phyloP scores from a whole-genome alignment of 2,113 vertebrate genomes.

The Brienomyrus longianalis region DNA sequence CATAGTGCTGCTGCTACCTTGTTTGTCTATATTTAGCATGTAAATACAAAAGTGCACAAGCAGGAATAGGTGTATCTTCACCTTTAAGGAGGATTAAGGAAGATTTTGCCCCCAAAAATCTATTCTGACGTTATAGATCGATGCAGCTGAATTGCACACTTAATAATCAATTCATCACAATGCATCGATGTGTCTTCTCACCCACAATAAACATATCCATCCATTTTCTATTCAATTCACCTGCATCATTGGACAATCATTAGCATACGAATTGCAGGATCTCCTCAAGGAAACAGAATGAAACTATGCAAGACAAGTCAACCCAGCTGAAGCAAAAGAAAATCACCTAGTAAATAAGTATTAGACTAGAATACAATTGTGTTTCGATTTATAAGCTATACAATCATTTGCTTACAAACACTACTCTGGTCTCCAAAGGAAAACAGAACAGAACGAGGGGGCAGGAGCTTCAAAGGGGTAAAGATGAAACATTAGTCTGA shows the following conservation, averaged over 20 bases:
- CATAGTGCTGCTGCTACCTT: not conserved
- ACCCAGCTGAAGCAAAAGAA: not conserved
- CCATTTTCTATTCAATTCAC: not conserved
- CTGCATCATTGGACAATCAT: not conserved
- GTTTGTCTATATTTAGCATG: not conserved
- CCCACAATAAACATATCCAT: not conserved
- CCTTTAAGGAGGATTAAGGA: not conserved
- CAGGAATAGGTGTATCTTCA: not conserved
- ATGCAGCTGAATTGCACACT: not conserved
- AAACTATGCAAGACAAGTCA: not conserved
- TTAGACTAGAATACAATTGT: not conserved
- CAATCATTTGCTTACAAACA: constrained; percentile 13
- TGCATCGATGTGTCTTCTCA: not conserved
- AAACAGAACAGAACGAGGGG: constrained; percentile 27
- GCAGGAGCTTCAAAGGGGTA: constrained; percentile 56
- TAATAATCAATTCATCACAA: not conserved
- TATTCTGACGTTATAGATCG: not conserved
- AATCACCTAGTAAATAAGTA: not conserved
- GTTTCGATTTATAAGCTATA: not conserved
- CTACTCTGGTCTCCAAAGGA: constrained; percentile 43
- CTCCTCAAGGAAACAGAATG: not conserved
- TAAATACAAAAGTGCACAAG: not conserved
- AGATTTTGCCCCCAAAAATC: not conserved
- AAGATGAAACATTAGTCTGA: constrained; percentile 36
- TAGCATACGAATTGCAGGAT: not conserved